Evolutionary conservation across 1,140 invertebrate species (phyloP).

Genomic region (Diorhabda elongata): DNA sequence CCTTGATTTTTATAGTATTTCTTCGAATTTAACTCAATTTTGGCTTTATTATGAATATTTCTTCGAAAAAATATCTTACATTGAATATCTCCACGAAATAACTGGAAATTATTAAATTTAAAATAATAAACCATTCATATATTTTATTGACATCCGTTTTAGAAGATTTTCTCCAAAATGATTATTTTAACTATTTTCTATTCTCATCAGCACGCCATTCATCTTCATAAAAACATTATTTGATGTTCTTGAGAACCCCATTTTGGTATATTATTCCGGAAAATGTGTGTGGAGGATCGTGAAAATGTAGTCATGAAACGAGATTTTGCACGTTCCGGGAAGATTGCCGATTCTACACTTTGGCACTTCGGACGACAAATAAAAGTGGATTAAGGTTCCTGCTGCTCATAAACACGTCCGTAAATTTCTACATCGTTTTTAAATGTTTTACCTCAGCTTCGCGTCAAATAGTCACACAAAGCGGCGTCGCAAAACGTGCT

Average conservation of each 20-base stretch:
- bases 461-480: not conserved
- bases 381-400: slow-evolving; percentile 11
- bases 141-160: not conserved
- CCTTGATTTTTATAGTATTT: too few species aligned
- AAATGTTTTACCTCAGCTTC: slow-evolving; percentile 4
- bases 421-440: slow-evolving; percentile 12
- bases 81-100: too few species aligned
- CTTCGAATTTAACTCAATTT: too few species aligned
- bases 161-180: not conserved
- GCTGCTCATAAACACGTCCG: slow-evolving; percentile 11
- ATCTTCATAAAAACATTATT: slow-evolving; percentile 12
- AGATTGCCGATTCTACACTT: slow-evolving; percentile 8
- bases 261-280: slow-evolving; percentile 4
- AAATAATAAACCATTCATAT: too few species aligned
- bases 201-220: slow-evolving; percentile 1
- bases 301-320: slow-evolving; percentile 14
- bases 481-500: not conserved
- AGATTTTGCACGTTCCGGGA: slow-evolving; percentile 11
- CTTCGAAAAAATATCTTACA: too few species aligned
- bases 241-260: not conserved
- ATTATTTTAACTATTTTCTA: not conserved
- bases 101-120: too few species aligned
- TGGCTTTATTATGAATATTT: too few species aligned
- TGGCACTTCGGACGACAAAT: slow-evolving; percentile 11
- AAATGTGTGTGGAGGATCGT: slow-evolving; percentile 1